These are phyloP conservation scores for Batillaria attramentaria DNA, from an alignment of 1,140 invertebrate genomes.

Conservation along the genomic window DNA sequence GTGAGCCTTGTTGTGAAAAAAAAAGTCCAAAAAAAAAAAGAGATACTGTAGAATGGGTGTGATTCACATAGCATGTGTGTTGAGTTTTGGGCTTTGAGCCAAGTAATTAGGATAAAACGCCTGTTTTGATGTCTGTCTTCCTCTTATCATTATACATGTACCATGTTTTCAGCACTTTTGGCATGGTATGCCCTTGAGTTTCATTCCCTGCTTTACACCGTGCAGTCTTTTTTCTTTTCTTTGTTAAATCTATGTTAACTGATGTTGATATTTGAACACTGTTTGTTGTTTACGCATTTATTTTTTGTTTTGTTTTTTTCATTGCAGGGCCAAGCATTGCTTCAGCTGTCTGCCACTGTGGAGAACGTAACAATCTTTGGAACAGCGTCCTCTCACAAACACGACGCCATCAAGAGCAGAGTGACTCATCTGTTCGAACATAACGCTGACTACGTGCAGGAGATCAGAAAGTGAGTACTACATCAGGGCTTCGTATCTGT, in stretches of 20 bases:
- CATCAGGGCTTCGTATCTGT: too few relatives aligned
- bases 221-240: neutral
- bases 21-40: too few relatives aligned
- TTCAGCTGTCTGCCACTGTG: constrained; percentile 86
- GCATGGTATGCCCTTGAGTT: neutral
- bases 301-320: neutral
- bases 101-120: too few relatives aligned
- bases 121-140: too few relatives aligned
- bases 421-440: constrained; percentile 75
- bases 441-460: constrained; percentile 85
- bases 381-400: constrained; percentile 87
- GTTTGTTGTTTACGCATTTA: neutral
- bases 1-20: too few relatives aligned
- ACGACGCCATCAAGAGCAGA: constrained; percentile 84
- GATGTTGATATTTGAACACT: neutral
- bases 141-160: too few relatives aligned
- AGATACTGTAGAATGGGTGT: too few relatives aligned
- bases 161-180: neutral
- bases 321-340: constrained; percentile 83
- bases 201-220: neutral
- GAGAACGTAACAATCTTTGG: constrained; percentile 87
- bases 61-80: too few relatives aligned
- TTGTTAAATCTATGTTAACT: neutral
- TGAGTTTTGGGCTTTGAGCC: too few relatives aligned
- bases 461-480: constrained; percentile 86